phyloP scores from a whole-genome alignment of 2,797 vertebrate species.

The Sebastes variabilis region DNA sequence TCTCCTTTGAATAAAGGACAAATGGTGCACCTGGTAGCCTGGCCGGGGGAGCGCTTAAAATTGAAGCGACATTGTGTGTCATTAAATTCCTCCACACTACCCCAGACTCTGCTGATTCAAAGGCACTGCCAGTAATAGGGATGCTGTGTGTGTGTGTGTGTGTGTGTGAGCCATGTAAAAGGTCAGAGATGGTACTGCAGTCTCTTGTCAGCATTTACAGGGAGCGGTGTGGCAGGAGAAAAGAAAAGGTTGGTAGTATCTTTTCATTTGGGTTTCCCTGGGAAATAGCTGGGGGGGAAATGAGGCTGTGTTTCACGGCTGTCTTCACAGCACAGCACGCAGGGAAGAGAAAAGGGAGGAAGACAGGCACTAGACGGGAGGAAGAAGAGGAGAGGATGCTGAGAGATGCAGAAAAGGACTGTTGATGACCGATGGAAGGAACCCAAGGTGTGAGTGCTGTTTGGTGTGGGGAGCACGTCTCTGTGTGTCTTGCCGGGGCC shows the following conservation, averaged over 20 bases:
- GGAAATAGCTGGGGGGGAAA: conserved; percentile 51
- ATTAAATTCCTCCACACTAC: conserved; percentile 75
- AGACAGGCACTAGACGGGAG: conserved; percentile 5
- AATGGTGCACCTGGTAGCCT: conserved; percentile 70
- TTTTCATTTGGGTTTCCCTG: conserved; percentile 68
- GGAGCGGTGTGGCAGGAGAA: conserved; percentile 47
- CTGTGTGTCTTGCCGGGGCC: conserved; percentile 28
- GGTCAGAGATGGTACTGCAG: conserved; percentile 69
- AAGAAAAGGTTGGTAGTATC: conserved; percentile 71
- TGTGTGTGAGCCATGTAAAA: conserved; percentile 53
- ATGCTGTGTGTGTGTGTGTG: conserved; percentile 27
- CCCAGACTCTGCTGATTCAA: conserved; percentile 70
- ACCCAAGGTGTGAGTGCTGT: conserved; percentile 24
- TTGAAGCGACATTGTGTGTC: conserved; percentile 72
- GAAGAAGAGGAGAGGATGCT: conserved; percentile 8
- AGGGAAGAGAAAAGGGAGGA: background rate
- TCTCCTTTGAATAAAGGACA: conserved; percentile 69
- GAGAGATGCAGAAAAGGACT: conserved; percentile 27
- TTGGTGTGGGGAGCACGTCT: background rate
- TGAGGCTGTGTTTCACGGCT: conserved; percentile 63
- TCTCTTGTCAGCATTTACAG: conserved; percentile 74
- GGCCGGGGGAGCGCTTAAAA: conserved; percentile 56
- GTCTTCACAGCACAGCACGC: conserved; percentile 41
- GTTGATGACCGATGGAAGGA: conserved; percentile 28
- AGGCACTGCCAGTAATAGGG: conserved; percentile 63